Evolutionary conservation across 2,113 vertebrate species (phyloP).

Genomic region (Hypomesus transpacificus): DNA sequence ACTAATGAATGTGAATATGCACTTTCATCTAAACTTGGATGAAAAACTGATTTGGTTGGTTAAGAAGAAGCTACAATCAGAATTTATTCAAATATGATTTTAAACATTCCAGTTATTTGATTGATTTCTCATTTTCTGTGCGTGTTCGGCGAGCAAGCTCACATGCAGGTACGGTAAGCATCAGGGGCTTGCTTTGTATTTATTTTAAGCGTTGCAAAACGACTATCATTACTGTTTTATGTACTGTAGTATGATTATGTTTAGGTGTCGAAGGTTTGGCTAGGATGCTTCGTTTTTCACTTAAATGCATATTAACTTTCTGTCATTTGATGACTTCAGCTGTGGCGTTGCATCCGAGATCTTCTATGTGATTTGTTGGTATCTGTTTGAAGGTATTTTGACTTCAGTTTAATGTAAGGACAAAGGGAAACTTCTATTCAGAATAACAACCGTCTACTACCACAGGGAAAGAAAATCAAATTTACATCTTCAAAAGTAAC

Average conservation of each 20-base stretch:
- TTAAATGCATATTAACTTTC: constrained; percentile 58
- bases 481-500: constrained; percentile 41
- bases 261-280: constrained; percentile 39
- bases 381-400: constrained; percentile 58
- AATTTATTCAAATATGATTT: constrained; percentile 47
- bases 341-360: constrained; percentile 61
- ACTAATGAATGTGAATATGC: constrained; percentile 53
- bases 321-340: constrained; percentile 57
- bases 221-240: constrained; percentile 50
- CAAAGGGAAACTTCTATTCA: constrained; percentile 27
- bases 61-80: constrained; percentile 27
- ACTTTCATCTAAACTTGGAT: constrained; percentile 58
- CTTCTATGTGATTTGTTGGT: constrained; percentile 63
- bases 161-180: too few species aligned
- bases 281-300: constrained; percentile 56
- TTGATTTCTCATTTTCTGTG: constrained; percentile 46
- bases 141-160: constrained; percentile 13
- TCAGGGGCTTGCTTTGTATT: neutral
- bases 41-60: constrained; percentile 37
- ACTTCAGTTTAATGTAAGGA: constrained; percentile 31
- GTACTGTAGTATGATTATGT: constrained; percentile 32
- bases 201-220: constrained; percentile 54
- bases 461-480: constrained; percentile 8
- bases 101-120: constrained; percentile 62
- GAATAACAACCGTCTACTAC: constrained; percentile 10